Conservation (phyloP, 2,888 invertebrate species). For the Lepidochrysops patricia region DNA sequence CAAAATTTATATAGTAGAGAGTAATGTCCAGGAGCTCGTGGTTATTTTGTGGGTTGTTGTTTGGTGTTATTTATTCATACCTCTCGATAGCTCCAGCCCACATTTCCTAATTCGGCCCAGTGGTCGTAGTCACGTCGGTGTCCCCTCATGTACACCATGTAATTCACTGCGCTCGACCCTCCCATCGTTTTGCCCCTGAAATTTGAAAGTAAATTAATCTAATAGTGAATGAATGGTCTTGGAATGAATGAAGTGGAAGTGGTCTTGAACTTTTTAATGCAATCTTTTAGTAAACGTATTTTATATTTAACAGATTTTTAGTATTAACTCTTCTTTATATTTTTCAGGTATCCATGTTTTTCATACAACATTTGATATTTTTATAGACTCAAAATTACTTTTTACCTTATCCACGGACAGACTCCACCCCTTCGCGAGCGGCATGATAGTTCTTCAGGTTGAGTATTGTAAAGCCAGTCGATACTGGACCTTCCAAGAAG, state of each 20-base stretch:
- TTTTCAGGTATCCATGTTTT: too few species aligned
- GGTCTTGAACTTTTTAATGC: too few species aligned
- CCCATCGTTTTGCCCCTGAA: conserved; percentile 79
- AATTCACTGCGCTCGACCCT: conserved; percentile 79
- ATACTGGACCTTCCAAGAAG: conserved; percentile 75
- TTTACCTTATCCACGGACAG: conserved; percentile 73
- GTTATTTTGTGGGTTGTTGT: neutral
- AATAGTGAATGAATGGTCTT: too few species aligned
- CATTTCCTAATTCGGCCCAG: conserved; percentile 77
- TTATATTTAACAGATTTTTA: too few species aligned
- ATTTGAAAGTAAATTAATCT: neutral
- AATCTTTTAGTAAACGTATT: too few species aligned
- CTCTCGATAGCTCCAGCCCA: conserved; percentile 77
- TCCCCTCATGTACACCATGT: conserved; percentile 78
- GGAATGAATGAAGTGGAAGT: conserved; percentile 19
- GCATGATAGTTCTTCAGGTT: conserved; percentile 76
- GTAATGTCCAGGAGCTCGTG: neutral
- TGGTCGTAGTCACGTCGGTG: conserved; percentile 77
- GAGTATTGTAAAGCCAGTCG: conserved; percentile 82
- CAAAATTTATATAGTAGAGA: neutral
- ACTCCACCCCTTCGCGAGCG: conserved; percentile 71
- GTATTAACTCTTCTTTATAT: too few species aligned
- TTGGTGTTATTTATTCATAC: conserved; percentile 32
- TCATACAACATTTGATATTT: too few species aligned
- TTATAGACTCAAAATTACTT: too few species aligned